These are phyloP conservation scores for Penaeus chinensis DNA, from an alignment of 1,140 invertebrate genomes.

Conservation along the genomic window DNA sequence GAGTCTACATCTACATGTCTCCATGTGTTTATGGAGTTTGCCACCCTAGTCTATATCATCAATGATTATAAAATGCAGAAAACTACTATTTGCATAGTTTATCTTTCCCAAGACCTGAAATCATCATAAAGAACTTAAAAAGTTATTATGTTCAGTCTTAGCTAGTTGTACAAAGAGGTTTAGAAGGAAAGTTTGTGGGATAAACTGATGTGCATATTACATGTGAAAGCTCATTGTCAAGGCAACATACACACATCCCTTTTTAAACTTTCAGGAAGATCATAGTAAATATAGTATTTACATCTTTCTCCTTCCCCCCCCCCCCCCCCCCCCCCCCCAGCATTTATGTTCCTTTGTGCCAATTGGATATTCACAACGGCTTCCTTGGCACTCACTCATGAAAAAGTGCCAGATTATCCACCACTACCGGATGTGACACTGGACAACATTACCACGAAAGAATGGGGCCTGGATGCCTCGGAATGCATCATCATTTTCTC, in stretches of 20 bases:
- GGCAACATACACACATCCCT: conserved; percentile 65
- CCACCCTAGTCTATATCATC: too few species aligned
- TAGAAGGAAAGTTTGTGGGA: too few species aligned
- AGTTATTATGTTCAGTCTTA: too few species aligned
- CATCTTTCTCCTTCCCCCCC: conserved; percentile 69
- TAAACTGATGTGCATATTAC: neutral
- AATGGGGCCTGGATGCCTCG: conserved; percentile 85
- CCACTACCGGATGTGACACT: conserved; percentile 86
- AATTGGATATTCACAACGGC: conserved; percentile 68
- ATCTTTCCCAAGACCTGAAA: too few species aligned
- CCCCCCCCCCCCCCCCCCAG: conserved; percentile 72
- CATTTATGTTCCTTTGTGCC: conserved; percentile 67
- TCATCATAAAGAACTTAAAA: too few species aligned
- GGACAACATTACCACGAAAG: conserved; percentile 77
- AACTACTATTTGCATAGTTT: too few species aligned
- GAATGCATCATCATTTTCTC: conserved; percentile 88
- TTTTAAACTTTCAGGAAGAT: too few species aligned
- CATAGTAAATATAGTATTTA: too few species aligned
- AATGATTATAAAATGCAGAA: too few species aligned
- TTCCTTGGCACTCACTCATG: conserved; percentile 84
- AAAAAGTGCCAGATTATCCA: conserved; percentile 79
- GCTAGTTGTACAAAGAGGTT: too few species aligned
- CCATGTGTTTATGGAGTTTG: too few species aligned
- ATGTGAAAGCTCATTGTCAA: conserved; percentile 70
- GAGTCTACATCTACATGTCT: too few species aligned